Conservation (phyloP, 2,888 invertebrate species). For the Pyrrhia umbra region DNA sequence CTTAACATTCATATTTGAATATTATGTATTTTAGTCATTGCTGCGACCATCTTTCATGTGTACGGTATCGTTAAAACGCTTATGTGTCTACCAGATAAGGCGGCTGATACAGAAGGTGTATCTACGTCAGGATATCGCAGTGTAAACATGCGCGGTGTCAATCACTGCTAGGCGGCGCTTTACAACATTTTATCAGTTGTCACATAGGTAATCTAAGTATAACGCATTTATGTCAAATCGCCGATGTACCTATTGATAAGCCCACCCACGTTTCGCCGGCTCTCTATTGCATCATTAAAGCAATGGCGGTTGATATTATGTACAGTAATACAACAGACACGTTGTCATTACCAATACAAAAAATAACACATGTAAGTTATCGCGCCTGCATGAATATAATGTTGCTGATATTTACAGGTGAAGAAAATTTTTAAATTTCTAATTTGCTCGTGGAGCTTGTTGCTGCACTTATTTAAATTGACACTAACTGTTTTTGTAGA, state of each 20-base stretch:
- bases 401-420: constrained; percentile 40
- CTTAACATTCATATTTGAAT: constrained; percentile 46
- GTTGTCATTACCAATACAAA: constrained; percentile 71
- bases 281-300: constrained; percentile 80
- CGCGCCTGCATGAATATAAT: constrained; percentile 51
- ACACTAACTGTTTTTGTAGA: constrained; percentile 42
- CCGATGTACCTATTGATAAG: constrained; percentile 86
- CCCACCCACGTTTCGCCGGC: constrained; percentile 84
- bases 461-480: constrained; percentile 55
- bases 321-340: constrained; percentile 64
- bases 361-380: constrained; percentile 68
- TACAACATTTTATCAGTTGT: constrained; percentile 88
- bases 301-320: constrained; percentile 77
- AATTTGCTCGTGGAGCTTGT: constrained; percentile 54
- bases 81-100: constrained; percentile 82
- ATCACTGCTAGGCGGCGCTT: constrained; percentile 88
- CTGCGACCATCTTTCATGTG: constrained; percentile 71
- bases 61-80: constrained; percentile 75
- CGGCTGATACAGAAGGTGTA: constrained; percentile 81
- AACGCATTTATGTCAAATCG: constrained; percentile 89
- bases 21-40: constrained; percentile 54
- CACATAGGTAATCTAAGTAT: constrained; percentile 87
- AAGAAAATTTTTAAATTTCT: constrained; percentile 56
- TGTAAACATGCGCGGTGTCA: constrained; percentile 86
- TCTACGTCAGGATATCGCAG: constrained; percentile 81